phyloP scores from a whole-genome alignment of 2,888 invertebrate genomes.

The Agrotis ipsilon region DNA sequence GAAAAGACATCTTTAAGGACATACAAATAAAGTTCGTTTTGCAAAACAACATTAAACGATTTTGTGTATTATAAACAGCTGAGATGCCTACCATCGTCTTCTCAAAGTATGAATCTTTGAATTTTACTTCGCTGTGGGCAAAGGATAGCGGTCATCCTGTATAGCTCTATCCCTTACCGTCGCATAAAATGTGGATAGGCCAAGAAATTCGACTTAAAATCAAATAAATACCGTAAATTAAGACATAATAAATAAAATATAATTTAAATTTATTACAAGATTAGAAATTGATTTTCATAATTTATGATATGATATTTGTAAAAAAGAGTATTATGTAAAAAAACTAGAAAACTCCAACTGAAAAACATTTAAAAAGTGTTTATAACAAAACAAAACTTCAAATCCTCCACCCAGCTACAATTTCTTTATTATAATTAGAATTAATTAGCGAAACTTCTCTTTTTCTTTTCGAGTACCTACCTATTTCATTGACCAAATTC shows the following conservation, averaged over 20 bases:
- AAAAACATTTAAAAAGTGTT: constrained; percentile 46
- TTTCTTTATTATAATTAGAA: constrained; percentile 44
- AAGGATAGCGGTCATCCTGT: neutral
- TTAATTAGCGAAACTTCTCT: constrained; percentile 37
- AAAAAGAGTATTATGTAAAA: too few species aligned
- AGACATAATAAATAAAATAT: too few species aligned
- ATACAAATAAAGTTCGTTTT: too few species aligned
- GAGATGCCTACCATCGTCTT: too few species aligned
- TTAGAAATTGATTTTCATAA: neutral
- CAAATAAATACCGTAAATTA: neutral
- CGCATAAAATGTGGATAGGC: neutral
- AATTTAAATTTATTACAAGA: neutral
- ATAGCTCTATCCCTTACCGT: neutral
- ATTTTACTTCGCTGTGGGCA: neutral
- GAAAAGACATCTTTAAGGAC: too few species aligned
- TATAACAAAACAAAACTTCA: constrained; percentile 43
- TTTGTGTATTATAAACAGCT: too few species aligned
- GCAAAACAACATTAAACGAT: too few species aligned
- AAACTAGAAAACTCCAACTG: neutral
- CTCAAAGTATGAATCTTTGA: neutral
- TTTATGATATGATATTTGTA: too few species aligned
- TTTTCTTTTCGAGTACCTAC: constrained; percentile 48
- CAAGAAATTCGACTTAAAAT: neutral
- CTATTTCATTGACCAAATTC: neutral
- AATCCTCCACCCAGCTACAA: constrained; percentile 56